phyloP scores from a whole-genome alignment of 64 coral and sea anemone species.

The Pocillopora damicornis region DNA sequence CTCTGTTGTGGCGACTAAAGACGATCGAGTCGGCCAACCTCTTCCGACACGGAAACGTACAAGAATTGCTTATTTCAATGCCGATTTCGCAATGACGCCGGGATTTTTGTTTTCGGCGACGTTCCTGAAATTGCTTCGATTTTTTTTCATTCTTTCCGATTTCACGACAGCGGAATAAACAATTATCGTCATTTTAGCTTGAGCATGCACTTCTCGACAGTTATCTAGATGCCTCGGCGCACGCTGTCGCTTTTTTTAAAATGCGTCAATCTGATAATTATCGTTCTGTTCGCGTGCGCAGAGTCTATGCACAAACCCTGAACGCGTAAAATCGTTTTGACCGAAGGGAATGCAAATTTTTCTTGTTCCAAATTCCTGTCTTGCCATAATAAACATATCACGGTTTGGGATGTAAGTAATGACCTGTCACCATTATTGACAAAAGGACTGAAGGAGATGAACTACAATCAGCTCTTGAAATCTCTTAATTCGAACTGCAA shows the following conservation, averaged over 20 bases:
- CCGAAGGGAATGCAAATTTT: not conserved
- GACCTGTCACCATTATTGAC: not conserved
- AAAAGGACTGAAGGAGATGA: not conserved
- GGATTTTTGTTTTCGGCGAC: not conserved
- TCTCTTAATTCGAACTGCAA: not conserved
- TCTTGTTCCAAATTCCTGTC: not conserved
- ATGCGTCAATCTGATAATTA: not conserved
- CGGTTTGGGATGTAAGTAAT: not conserved
- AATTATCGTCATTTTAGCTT: not conserved
- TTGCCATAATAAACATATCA: conserved; percentile 10
- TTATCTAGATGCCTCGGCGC: not conserved
- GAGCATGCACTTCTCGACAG: not conserved
- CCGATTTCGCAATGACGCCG: not conserved
- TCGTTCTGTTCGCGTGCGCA: not conserved
- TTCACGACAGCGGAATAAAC: not conserved
- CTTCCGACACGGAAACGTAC: not conserved
- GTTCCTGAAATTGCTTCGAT: not conserved
- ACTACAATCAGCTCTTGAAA: not conserved
- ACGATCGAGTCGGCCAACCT: not conserved
- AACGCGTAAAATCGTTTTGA: not conserved
- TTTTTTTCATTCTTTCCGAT: not conserved
- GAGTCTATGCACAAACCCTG: not conserved
- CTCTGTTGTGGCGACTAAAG: not conserved
- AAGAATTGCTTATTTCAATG: not conserved
- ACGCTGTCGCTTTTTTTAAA: not conserved